Evolutionary conservation across 2,888 invertebrate species (phyloP).

Genomic region (Tolmerus cingulatus): DNA sequence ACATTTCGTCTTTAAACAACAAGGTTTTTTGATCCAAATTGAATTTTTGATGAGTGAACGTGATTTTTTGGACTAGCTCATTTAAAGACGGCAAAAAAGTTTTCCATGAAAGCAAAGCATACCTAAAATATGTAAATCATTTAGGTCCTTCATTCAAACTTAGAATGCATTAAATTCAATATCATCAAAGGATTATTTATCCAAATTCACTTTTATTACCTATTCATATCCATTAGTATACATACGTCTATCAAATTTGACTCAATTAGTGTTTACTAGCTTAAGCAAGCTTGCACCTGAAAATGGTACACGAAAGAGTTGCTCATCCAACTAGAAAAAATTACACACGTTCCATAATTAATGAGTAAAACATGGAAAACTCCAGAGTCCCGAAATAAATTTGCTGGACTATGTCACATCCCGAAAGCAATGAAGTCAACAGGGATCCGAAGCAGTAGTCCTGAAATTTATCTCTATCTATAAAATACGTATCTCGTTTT

Average conservation of each 20-base stretch:
- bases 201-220: too few relatives aligned
- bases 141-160: too few relatives aligned
- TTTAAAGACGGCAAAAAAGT: too few relatives aligned
- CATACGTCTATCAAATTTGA: not conserved
- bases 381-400: not conserved
- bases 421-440: not conserved
- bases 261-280: not conserved
- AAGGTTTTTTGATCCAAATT: too few relatives aligned
- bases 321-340: not conserved
- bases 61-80: too few relatives aligned
- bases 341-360: not conserved
- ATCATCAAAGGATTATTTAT: too few relatives aligned
- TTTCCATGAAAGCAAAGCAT: too few relatives aligned
- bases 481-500: not conserved
- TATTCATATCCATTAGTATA: too few relatives aligned
- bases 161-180: too few relatives aligned
- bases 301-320: not conserved
- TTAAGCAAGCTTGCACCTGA: not conserved
- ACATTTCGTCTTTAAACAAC: too few relatives aligned
- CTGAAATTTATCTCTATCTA: not conserved
- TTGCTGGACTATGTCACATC: not conserved
- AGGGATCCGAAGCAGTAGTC: not conserved
- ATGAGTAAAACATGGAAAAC: not conserved
- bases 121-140: too few relatives aligned
- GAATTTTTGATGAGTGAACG: too few relatives aligned